Evolutionary conservation across 2,888 invertebrate species (phyloP).

Genomic region (Pocota personata): DNA sequence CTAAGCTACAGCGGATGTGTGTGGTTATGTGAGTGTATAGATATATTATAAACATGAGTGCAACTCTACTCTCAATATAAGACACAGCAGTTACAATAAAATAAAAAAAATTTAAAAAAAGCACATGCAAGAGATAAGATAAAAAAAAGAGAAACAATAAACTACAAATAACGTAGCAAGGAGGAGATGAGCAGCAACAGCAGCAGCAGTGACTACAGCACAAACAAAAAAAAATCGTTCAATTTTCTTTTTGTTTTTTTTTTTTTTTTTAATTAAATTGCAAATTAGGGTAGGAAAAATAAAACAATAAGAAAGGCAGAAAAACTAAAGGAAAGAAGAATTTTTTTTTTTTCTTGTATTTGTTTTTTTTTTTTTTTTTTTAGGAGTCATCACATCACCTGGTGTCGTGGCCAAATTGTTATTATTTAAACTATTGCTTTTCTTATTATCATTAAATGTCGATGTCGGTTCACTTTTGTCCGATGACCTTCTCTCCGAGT

Average conservation of each 20-base stretch:
- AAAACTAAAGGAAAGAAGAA: conserved; percentile 43
- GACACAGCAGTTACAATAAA: neutral
- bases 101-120: neutral
- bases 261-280: conserved; percentile 33
- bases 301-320: conserved; percentile 7
- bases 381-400: conserved; percentile 77
- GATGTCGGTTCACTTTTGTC: conserved; percentile 83
- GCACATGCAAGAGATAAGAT: conserved; percentile 49
- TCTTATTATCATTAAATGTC: conserved; percentile 82
- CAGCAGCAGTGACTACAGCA: conserved; percentile 49
- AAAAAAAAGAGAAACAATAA: conserved; percentile 45
- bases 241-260: conserved; percentile 24
- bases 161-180: conserved; percentile 44
- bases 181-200: conserved; percentile 38
- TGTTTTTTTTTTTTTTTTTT: conserved; percentile 48
- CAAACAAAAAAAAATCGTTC: conserved; percentile 9
- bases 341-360: conserved; percentile 14
- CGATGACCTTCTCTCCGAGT: conserved; percentile 82
- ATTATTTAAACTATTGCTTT: conserved; percentile 83
- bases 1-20: neutral
- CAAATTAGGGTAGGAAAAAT: conserved; percentile 21
- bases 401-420: conserved; percentile 83
- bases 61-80: conserved; percentile 23
- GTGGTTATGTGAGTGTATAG: conserved; percentile 15
- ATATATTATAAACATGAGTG: conserved; percentile 9